phyloP scores from a whole-genome alignment of 2,797 vertebrate genomes.

The Lepilemur ruficaudatus region DNA sequence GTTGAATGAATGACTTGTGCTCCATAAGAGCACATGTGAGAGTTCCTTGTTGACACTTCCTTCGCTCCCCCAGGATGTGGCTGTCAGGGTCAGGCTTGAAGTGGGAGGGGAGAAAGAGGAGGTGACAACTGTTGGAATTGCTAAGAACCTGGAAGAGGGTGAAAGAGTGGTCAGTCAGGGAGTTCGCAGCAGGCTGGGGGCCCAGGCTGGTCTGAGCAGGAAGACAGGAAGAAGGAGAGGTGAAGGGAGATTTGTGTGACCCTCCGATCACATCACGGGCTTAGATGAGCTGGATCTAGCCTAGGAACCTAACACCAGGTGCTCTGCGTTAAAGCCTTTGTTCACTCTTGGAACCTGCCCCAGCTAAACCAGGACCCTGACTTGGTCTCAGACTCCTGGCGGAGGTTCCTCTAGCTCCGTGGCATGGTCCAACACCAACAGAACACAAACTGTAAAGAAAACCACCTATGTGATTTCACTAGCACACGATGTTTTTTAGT shows the following conservation, averaged over 20 bases:
- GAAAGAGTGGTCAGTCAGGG: neutral
- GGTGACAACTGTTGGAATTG: neutral
- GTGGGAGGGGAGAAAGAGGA: neutral
- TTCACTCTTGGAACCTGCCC: neutral
- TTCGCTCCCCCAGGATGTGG: neutral
- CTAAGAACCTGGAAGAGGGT: neutral
- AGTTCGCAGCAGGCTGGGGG: neutral
- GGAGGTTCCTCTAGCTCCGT: neutral
- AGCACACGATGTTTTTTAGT: neutral
- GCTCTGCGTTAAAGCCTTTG: neutral
- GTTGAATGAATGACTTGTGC: neutral
- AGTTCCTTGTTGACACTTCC: neutral
- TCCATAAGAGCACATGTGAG: fast-evolving
- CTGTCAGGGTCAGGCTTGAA: neutral
- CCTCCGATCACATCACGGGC: fast-evolving
- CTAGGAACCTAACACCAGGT: fast-evolving
- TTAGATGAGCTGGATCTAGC: neutral
- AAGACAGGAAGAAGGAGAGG: neutral
- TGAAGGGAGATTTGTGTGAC: neutral
- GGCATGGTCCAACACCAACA: neutral
- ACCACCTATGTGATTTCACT: fast-evolving
- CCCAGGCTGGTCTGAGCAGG: neutral
- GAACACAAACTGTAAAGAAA: neutral
- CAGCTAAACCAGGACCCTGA: neutral
- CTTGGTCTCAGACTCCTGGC: too few relatives aligned